These are phyloP conservation scores for Drosophila differens DNA, from an alignment of 2,888 invertebrate species.

Conservation along the genomic window DNA sequence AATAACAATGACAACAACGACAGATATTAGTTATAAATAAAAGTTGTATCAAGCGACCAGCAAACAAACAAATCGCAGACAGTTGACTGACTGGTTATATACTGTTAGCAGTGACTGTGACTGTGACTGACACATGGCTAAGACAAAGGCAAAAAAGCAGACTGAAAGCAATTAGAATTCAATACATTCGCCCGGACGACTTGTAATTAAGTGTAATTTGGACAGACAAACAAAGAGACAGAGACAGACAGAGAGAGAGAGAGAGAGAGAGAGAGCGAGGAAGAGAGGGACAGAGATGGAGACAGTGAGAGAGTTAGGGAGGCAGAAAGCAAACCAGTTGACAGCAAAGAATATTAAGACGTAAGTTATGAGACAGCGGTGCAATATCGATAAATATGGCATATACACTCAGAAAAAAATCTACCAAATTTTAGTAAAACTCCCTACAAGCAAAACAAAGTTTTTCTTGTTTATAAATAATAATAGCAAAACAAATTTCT, in stretches of 20 bases:
- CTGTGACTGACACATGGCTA: conserved; percentile 41
- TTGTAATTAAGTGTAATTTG: conserved; percentile 72
- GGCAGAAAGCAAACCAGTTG: conserved; percentile 16
- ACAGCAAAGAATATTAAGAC: conserved; percentile 38
- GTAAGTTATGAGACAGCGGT: conserved; percentile 51
- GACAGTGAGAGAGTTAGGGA: background rate
- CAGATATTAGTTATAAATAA: conserved; percentile 11
- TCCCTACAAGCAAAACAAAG: rapidly evolving
- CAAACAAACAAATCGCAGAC: conserved; percentile 75
- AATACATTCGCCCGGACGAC: conserved; percentile 51
- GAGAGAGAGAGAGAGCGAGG: background rate
- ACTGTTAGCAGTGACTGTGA: conserved; percentile 54
- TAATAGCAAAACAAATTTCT: background rate
- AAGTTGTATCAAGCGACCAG: conserved; percentile 49
- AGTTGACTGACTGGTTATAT: conserved; percentile 77
- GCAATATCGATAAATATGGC: conserved; percentile 28
- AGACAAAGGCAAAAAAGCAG: conserved; percentile 13
- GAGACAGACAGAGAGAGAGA: background rate
- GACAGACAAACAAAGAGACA: conserved; percentile 21
- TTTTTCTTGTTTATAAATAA: background rate
- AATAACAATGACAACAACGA: conserved; percentile 5
- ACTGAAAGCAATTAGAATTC: conserved; percentile 67
- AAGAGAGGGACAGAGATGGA: background rate
- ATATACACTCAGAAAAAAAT: background rate
- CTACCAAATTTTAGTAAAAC: background rate